Percentiles rank a stretch among this genome's conserved stretches.
Conservation (phyloP, 1,140 invertebrate species). For the Ceratina japonica region DNA sequence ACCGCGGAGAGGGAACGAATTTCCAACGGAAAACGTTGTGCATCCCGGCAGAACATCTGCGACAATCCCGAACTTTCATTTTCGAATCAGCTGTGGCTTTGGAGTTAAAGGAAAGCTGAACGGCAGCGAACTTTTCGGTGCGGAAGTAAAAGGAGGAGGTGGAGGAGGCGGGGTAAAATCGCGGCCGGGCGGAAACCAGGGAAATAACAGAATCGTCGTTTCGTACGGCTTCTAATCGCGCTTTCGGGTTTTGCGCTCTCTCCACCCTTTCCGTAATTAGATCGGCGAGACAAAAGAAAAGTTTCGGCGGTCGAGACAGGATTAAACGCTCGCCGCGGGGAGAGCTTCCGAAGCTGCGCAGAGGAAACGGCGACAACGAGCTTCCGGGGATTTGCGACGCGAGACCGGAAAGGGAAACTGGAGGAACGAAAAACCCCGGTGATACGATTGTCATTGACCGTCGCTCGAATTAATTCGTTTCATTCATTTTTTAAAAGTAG, state of each 20-base stretch:
- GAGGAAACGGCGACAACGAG: constrained; percentile 21
- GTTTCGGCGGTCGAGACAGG: constrained; percentile 36
- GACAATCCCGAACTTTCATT: background rate
- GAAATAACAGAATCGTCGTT: constrained; percentile 34
- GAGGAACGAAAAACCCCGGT: background rate
- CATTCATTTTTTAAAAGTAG: too few species aligned
- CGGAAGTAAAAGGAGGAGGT: background rate
- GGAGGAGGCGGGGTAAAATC: background rate
- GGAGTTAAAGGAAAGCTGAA: background rate
- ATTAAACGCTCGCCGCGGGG: constrained; percentile 25
- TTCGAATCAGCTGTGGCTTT: background rate
- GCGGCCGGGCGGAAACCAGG: constrained; percentile 10
- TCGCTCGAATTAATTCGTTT: background rate
- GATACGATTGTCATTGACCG: background rate
- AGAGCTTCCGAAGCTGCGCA: constrained; percentile 18
- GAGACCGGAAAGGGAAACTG: background rate
- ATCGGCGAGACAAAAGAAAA: constrained; percentile 41
- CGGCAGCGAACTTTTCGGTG: background rate
- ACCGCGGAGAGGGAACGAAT: too few species aligned
- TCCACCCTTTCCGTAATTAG: constrained; percentile 24
- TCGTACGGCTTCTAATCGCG: constrained; percentile 35
- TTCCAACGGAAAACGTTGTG: background rate
- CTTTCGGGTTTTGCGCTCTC: constrained; percentile 25
- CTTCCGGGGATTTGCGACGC: constrained; percentile 17
- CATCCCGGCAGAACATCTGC: too few species aligned